phyloP scores from a whole-genome alignment of 2,797 vertebrate genomes.

The Myotis vivesi region DNA sequence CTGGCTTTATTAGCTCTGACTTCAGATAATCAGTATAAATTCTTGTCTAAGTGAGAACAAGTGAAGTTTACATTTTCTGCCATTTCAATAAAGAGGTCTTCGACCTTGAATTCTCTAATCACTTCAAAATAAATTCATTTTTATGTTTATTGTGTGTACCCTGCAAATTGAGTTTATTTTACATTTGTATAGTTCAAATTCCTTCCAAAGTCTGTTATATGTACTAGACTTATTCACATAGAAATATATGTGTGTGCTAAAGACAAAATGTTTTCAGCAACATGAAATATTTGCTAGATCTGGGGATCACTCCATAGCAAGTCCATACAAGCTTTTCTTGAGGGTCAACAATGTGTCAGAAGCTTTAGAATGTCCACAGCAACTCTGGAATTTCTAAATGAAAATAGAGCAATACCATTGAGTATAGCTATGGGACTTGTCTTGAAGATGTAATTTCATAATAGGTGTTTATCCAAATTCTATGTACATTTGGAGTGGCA shows the following conservation, averaged over 20 bases:
- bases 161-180: background rate
- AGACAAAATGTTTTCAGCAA: background rate
- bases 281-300: background rate
- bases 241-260: background rate
- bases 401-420: background rate
- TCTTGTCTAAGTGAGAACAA: background rate
- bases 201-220: background rate
- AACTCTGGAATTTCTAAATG: background rate
- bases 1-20: slow-evolving; percentile 1
- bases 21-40: slow-evolving; percentile 20
- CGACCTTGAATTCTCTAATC: background rate
- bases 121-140: slow-evolving; percentile 1
- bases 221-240: background rate
- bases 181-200: slow-evolving; percentile 4
- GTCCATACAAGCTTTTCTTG: background rate
- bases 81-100: slow-evolving; percentile 17
- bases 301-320: background rate
- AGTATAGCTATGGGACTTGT: background rate
- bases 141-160: slow-evolving; percentile 27
- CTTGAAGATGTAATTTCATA: background rate
- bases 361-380: background rate
- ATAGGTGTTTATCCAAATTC: background rate
- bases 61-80: background rate
- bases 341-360: background rate
- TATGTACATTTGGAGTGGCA: background rate